Percentiles rank a stretch among this genome's conserved stretches.
These are phyloP conservation scores for Caretta caretta DNA, from an alignment of 2,113 vertebrate genomes.

Conservation along the genomic window DNA sequence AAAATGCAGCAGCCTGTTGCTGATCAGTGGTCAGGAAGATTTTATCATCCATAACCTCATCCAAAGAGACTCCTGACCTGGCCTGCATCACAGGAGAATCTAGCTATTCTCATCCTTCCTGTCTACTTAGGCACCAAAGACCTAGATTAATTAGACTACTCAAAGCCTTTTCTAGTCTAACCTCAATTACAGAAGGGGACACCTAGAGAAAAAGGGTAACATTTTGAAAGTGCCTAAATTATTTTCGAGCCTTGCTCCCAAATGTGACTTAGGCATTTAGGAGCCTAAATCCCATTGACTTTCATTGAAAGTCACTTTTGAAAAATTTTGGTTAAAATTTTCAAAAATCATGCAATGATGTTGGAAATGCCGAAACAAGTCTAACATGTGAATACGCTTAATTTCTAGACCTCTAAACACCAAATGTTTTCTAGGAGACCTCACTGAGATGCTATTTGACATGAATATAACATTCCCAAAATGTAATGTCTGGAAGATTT, in stretches of 20 bases:
- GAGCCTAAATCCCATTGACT: not conserved
- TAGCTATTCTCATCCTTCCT: not conserved
- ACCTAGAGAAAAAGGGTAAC: not conserved
- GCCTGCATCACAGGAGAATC: not conserved
- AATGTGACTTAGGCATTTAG: not conserved
- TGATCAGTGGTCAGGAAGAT: not conserved
- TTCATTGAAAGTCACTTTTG: not conserved
- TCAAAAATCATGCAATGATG: not conserved
- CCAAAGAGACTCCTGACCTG: not conserved
- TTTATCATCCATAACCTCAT: not conserved
- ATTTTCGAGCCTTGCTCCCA: accelerated
- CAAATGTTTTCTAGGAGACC: not conserved
- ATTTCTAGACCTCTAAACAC: not conserved
- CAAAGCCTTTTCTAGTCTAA: not conserved
- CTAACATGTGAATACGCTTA: not conserved
- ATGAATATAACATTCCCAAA: not conserved
- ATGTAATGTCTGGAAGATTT: not conserved
- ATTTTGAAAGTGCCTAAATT: not conserved
- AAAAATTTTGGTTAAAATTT: not conserved
- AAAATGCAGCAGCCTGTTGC: not conserved
- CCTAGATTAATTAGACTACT: not conserved
- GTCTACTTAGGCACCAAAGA: not conserved
- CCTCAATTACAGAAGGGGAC: not conserved
- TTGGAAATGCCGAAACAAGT: not conserved
- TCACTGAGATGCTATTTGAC: not conserved